Conservation (phyloP, 2,888 invertebrate species). For the Xylota segnis region DNA sequence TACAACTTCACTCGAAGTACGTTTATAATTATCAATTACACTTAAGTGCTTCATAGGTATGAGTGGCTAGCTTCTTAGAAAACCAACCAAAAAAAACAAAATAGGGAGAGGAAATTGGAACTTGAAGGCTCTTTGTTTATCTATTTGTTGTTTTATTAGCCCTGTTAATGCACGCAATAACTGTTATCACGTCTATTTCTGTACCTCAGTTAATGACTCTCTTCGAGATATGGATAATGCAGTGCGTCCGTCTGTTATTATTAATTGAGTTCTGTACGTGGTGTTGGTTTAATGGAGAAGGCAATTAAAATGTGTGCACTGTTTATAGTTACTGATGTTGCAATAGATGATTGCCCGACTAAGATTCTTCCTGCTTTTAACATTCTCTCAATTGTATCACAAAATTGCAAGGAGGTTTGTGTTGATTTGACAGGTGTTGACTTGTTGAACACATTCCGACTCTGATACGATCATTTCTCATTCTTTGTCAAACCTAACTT, state of each 20-base stretch:
- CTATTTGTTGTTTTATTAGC: slow-evolving; percentile 9
- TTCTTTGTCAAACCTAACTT: no score
- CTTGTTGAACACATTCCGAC: no score
- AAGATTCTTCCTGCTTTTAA: no score
- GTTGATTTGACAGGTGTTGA: no score
- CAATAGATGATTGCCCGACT: no score
- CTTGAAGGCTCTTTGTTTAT: not conserved
- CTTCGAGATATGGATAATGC: not conserved
- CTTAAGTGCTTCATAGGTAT: slow-evolving; percentile 5
- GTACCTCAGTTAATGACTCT: slow-evolving; percentile 11
- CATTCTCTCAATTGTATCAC: no score
- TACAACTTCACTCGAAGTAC: not conserved
- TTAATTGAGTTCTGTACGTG: not conserved
- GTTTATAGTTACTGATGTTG: no score
- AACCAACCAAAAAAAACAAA: not conserved
- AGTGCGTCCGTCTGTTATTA: not conserved
- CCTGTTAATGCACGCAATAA: slow-evolving; percentile 22
- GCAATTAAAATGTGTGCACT: not conserved
- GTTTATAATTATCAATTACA: slow-evolving; percentile 17
- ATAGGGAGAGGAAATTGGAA: not conserved
- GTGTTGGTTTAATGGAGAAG: not conserved
- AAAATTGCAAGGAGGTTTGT: no score
- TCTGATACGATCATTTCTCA: no score
- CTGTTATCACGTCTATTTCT: slow-evolving; percentile 30
- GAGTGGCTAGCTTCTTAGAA: not conserved